phyloP scores from a whole-genome alignment of 2,888 invertebrate genomes.

The Clistopyga incitator region DNA sequence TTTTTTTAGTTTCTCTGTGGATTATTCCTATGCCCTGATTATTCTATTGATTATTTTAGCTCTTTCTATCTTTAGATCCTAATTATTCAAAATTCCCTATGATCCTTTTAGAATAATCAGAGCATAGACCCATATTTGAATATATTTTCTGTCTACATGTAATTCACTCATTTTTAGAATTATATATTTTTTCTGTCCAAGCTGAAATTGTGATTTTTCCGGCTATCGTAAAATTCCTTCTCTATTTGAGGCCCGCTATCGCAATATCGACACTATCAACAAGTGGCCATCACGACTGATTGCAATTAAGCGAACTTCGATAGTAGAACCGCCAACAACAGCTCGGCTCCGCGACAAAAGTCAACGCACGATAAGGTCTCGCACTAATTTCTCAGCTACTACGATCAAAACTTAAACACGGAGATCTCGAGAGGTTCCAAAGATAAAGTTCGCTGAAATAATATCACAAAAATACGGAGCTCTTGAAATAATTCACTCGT shows the following conservation, averaged over 20 bases:
- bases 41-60: too few species aligned
- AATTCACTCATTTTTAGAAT: background rate
- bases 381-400: background rate
- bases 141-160: background rate
- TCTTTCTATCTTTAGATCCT: too few species aligned
- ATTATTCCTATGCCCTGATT: too few species aligned
- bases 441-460: constrained; percentile 2
- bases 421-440: constrained; percentile 11
- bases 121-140: too few species aligned
- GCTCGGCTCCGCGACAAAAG: constrained; percentile 27
- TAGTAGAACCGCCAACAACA: constrained; percentile 9
- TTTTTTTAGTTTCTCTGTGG: too few species aligned
- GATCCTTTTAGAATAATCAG: too few species aligned
- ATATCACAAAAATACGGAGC: too few species aligned
- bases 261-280: constrained; percentile 48
- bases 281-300: constrained; percentile 2
- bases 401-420: background rate
- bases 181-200: background rate
- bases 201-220: background rate
- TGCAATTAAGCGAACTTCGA: constrained; percentile 24
- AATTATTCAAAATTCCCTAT: too few species aligned
- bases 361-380: constrained; percentile 60
- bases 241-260: constrained; percentile 38
- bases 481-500: background rate
- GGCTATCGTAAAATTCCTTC: background rate